Evolutionary conservation across 2,113 vertebrate genomes (phyloP).

Genomic region (Phoenicopterus ruber): DNA sequence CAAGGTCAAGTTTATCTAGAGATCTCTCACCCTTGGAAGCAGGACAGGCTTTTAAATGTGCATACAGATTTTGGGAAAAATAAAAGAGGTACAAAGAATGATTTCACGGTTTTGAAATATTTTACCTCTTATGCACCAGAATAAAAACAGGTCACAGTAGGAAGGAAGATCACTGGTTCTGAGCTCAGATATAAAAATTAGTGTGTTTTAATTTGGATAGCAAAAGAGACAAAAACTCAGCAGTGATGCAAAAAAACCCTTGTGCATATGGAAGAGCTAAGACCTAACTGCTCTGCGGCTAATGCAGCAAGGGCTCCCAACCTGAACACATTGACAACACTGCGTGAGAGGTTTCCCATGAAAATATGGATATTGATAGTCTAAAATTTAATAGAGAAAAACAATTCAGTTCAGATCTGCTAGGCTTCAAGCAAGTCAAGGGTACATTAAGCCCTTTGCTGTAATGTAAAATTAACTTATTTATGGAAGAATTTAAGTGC

Average conservation of each 20-base stretch:
- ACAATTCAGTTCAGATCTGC: slow-evolving; percentile 7
- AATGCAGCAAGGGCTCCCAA: background rate
- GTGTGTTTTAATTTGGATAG: background rate
- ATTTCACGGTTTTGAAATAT: background rate
- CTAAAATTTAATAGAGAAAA: slow-evolving; percentile 59
- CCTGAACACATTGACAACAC: background rate
- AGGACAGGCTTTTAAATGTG: background rate
- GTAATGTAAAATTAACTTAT: slow-evolving; percentile 62
- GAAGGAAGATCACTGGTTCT: background rate
- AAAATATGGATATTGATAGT: background rate
- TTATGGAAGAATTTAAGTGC: slow-evolving; percentile 50
- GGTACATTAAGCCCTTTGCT: slow-evolving; percentile 35
- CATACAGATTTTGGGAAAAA: background rate
- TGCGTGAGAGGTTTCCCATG: background rate
- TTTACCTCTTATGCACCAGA: background rate
- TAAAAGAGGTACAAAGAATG: too few relatives aligned
- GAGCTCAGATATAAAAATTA: background rate
- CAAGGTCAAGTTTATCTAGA: background rate
- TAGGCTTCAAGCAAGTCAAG: slow-evolving; percentile 35
- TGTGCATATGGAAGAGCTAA: background rate
- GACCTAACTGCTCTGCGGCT: background rate
- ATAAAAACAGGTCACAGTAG: background rate
- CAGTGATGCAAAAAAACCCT: background rate
- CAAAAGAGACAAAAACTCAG: background rate
- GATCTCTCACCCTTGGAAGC: background rate